A percentile compares a stretch with the other conserved stretches of the same genome.
Evolutionary conservation across 2,888 invertebrate species (phyloP).

Genomic region (Drosophila hamatofila): DNA sequence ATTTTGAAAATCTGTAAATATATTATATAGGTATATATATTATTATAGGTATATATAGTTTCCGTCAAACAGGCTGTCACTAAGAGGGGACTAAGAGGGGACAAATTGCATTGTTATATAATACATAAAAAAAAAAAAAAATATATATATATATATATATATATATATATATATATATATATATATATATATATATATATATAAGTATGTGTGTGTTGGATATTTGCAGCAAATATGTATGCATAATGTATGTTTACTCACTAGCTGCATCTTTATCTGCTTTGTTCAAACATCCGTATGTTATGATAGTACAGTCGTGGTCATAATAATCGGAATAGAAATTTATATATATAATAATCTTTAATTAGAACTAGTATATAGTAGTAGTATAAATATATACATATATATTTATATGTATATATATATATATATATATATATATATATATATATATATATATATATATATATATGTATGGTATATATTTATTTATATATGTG

Average conservation of each 20-base stretch:
- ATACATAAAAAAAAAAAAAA: background rate
- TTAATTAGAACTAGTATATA: too few species aligned
- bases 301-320: background rate
- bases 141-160: background rate
- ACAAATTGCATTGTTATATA: slow-evolving; percentile 15
- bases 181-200: background rate
- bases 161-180: too few species aligned
- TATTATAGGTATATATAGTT: background rate
- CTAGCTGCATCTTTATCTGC: slow-evolving; percentile 5
- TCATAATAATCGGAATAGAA: background rate
- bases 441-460: too few species aligned
- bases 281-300: background rate
- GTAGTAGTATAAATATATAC: too few species aligned
- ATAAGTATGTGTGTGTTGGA: background rate
- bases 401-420: background rate
- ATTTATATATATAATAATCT: background rate
- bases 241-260: slow-evolving; percentile 14
- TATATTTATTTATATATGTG: too few species aligned
- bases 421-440: too few species aligned
- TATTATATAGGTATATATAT: background rate
- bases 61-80: background rate
- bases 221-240: background rate
- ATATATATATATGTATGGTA: too few species aligned
- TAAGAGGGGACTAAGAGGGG: too few species aligned
- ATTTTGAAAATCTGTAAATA: too few species aligned